Base-by-base conservation (phyloP, 2,888 invertebrate species). In the Pheosia tremula region DNA sequence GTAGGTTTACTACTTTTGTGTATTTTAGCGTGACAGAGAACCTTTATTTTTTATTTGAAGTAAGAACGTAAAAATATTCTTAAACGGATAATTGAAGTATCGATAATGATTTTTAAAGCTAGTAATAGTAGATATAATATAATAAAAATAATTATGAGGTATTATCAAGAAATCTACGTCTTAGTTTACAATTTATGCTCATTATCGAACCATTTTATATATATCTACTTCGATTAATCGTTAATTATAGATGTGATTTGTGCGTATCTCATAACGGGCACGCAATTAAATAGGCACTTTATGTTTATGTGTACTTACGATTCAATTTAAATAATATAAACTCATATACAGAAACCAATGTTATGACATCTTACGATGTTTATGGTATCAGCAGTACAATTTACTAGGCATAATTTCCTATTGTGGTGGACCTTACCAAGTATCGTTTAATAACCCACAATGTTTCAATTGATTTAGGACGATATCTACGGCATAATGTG, bases 401-500 rank as follows among this genome's bases (percentile, higher is more conserved):
- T 56, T 50, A 60, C 38, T 66, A 24, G 24, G 24, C 24, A 68
- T 77, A 71, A 75, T 77, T 75, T 67, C 65, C 68, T 74, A 67
- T 63, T 72, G 69, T 68, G 56, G 62, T 60, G 57, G 61, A 61
- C 63, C 67, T 67, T 68, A 69, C 58, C 68, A 67, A 69, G 66
- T 66, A 66, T 73, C 66, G 58, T 73, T 68, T 69, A 74, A 77
- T 71, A 69, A 68, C 64, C 63, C 64, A 72, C 70, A 68, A 77
- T 71, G 74, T 75, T 72, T 77, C 78, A 81, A 81, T 80, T 81
- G 81, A 81, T 81, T 78, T 79, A 79, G 61, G 49, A 59, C 68
- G 59, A 60, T 72, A 76, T 60, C 58, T 72, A 67, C 58, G 59
- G 57, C 62, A 68, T 68, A 66, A 68, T 65, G 64, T 39, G 65